A percentile compares a stretch with the other conserved stretches of the same genome.
phyloP scores from a whole-genome alignment of 2,113 vertebrate genomes.

The Nyctereutes procyonoides region DNA sequence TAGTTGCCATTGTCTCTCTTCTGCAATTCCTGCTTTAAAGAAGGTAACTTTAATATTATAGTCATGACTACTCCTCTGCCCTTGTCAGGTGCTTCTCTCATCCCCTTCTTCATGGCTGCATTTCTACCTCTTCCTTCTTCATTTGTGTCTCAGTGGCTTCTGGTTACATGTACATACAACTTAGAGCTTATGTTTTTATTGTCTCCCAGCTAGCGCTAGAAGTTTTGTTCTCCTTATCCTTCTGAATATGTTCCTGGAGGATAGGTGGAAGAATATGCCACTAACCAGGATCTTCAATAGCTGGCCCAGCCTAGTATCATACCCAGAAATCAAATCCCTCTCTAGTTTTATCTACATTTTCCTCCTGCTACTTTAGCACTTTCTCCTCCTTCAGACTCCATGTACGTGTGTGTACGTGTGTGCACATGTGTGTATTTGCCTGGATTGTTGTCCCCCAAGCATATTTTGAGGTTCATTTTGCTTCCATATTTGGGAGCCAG shows the following conservation, averaged over 20 bases:
- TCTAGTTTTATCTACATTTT: neutral
- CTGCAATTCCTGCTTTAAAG: neutral
- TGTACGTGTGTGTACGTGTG: neutral
- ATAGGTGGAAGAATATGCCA: neutral
- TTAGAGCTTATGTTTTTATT: neutral
- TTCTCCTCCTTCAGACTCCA: neutral
- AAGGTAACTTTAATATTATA: neutral
- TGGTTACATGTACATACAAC: neutral
- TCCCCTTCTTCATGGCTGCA: neutral
- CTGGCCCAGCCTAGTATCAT: too few species aligned
- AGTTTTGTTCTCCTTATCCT: neutral
- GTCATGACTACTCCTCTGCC: neutral
- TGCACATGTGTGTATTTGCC: neutral
- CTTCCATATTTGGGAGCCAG: neutral
- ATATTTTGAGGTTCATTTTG: neutral
- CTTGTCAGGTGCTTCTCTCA: accelerated
- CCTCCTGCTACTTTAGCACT: neutral
- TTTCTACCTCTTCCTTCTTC: neutral
- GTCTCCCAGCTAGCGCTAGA: neutral
- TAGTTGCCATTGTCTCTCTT: neutral
- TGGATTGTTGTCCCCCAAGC: neutral
- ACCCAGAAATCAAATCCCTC: neutral
- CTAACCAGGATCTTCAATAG: neutral
- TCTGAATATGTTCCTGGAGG: neutral
- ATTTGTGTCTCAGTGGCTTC: neutral